Evolutionary conservation across 37 sponge, comb jelly and placozoan genomes (phyloP).

Genomic region (Oscarella lobularis): DNA sequence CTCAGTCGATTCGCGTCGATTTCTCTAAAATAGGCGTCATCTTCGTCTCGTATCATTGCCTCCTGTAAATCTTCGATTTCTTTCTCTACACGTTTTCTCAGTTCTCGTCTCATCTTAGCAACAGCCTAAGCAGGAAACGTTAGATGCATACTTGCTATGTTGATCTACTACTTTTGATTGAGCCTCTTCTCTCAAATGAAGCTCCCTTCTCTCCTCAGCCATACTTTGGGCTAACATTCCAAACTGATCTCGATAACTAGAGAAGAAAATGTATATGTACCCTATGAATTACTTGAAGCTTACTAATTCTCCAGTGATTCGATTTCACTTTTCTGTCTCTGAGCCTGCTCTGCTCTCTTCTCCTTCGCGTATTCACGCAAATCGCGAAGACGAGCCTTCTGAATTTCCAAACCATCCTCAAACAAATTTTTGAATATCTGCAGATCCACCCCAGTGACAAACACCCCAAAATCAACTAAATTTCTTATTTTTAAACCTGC

Average conservation of each 20-base stretch:
- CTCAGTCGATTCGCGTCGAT: slow-evolving; percentile 29
- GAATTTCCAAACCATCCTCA: slow-evolving; percentile 47
- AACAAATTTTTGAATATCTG: slow-evolving; percentile 43
- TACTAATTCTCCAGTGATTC: slow-evolving; percentile 66
- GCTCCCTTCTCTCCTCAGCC: slow-evolving; percentile 27
- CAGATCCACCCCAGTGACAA: background rate
- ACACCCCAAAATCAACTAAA: background rate
- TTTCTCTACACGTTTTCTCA: slow-evolving; percentile 26
- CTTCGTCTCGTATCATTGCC: slow-evolving; percentile 31
- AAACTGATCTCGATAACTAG: slow-evolving; percentile 50
- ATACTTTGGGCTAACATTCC: slow-evolving; percentile 39
- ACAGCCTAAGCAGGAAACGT: slow-evolving; percentile 11
- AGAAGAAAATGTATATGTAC: background rate
- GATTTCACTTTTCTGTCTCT: slow-evolving; percentile 15
- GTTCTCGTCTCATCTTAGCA: slow-evolving; percentile 21
- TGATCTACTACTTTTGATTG: slow-evolving; percentile 23
- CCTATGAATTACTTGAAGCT: background rate
- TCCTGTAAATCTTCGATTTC: slow-evolving; percentile 41
- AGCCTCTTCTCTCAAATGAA: slow-evolving; percentile 26
- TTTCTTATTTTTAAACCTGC: background rate
- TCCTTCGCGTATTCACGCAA: slow-evolving; percentile 37
- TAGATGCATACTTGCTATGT: background rate
- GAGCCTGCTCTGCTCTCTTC: slow-evolving; percentile 11
- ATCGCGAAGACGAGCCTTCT: slow-evolving; percentile 42
- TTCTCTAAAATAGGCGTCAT: slow-evolving; percentile 56